phyloP scores from a whole-genome alignment of 2,797 vertebrate genomes.

The Triplophysa yarkandensis region DNA sequence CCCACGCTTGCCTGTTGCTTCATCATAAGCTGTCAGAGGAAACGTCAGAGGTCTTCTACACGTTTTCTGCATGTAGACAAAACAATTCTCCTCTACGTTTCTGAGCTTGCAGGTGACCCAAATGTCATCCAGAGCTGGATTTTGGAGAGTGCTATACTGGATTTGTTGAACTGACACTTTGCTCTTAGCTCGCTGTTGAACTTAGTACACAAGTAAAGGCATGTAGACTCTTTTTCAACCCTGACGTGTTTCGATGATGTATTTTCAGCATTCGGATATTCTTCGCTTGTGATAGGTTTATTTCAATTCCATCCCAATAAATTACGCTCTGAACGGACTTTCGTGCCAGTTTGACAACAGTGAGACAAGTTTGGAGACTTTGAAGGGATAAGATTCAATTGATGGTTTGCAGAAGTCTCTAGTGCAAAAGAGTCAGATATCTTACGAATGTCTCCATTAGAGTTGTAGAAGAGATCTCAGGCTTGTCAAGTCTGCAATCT shows the following conservation, averaged over 20 bases:
- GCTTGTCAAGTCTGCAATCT: too few relatives aligned
- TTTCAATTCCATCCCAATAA: neutral
- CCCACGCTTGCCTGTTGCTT: slow-evolving; percentile 29
- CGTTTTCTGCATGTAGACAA: slow-evolving; percentile 19
- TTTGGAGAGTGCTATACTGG: slow-evolving; percentile 3
- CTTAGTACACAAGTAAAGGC: slow-evolving; percentile 17
- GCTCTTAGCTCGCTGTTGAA: slow-evolving; percentile 32
- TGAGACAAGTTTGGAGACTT: too few relatives aligned
- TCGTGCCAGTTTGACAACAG: neutral
- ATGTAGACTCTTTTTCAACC: neutral
- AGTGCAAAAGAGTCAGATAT: too few relatives aligned
- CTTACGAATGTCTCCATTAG: too few relatives aligned
- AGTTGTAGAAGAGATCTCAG: too few relatives aligned
- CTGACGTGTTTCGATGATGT: neutral
- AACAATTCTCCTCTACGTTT: slow-evolving; percentile 12
- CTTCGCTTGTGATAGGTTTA: neutral
- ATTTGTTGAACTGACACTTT: slow-evolving; percentile 25
- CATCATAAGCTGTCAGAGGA: slow-evolving; percentile 33
- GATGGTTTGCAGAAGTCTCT: too few relatives aligned
- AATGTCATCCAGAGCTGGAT: slow-evolving; percentile 41
- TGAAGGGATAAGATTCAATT: too few relatives aligned
- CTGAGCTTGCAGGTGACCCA: slow-evolving; percentile 39
- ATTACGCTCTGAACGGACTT: neutral
- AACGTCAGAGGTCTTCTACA: slow-evolving; percentile 36
- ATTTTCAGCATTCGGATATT: slow-evolving; percentile 12